phyloP scores from a whole-genome alignment of 2,888 invertebrate genomes.

The Hylaea fasciaria region DNA sequence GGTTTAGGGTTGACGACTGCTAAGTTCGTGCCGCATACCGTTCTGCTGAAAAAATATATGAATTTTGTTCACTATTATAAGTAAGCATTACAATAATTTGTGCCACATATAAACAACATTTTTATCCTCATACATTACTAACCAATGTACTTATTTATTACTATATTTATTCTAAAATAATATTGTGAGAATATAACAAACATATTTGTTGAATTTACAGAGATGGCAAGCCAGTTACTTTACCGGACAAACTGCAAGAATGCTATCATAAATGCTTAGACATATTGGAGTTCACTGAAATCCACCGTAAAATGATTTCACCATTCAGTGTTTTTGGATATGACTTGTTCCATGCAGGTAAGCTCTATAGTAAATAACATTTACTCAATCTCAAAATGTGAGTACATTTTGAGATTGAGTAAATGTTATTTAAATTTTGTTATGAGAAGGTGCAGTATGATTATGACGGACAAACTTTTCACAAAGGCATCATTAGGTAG shows the following conservation, averaged over 20 bases:
- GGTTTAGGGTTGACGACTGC: constrained; percentile 47
- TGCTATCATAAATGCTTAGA: constrained; percentile 85
- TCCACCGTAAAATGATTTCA: constrained; percentile 78
- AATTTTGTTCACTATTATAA: constrained; percentile 87
- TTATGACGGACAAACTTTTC: too few relatives aligned
- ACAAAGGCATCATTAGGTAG: too few relatives aligned
- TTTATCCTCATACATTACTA: neutral
- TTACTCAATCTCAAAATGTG: too few relatives aligned
- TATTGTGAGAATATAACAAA: neutral
- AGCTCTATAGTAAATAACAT: too few relatives aligned
- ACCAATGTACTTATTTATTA: neutral
- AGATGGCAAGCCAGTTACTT: constrained; percentile 83
- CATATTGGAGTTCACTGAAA: constrained; percentile 82
- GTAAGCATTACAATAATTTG: constrained; percentile 55
- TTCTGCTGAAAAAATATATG: constrained; percentile 85
- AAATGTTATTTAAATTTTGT: too few relatives aligned
- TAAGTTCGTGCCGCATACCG: constrained; percentile 86
- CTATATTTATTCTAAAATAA: neutral
- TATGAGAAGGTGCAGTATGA: too few relatives aligned
- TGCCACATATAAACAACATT: neutral
- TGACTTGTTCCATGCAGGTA: constrained; percentile 89
- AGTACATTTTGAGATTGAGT: too few relatives aligned
- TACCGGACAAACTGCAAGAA: constrained; percentile 78
- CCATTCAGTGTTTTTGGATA: constrained; percentile 91
- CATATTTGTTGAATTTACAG: constrained; percentile 66